Evolutionary conservation across 2,797 vertebrate genomes (phyloP), one percentile per base, ranked within the genome.

Genomic region (Artibeus lituratus): DNA sequence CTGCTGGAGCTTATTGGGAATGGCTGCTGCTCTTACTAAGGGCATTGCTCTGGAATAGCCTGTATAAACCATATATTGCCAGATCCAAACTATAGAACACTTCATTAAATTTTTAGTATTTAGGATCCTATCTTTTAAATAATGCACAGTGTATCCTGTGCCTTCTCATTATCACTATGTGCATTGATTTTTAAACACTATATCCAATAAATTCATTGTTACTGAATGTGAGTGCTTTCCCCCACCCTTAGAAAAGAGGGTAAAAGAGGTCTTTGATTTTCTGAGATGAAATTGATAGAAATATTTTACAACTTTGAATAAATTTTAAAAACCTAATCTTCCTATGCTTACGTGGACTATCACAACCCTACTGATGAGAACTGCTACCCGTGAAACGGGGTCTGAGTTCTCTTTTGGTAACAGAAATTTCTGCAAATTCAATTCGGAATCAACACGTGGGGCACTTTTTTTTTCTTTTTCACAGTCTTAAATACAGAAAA

Each of bases 401-500:
- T 94, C 62, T 81, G 86, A 89, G 73, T 95, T 97, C 65, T 92
- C 55, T 51, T 88, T 55, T 74, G 29, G 88, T 93, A 84, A 67
- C 76, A 87, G 55, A 92, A 94, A 47, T 97, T 84, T 96, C 90
- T 96, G 81, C 51, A 97, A 96, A 92, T 96, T 72, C 22, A 74
- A 88, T 97, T 97, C 96, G 77, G 90, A 95, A 97, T 97, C 95
- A 98, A 95, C 95, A 97, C 0, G 0, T 97, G 84, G 84, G 94
- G 62, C 16, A 72, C 96, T 96, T 96, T 94, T 49, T 32, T 86
- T 81, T 42, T 53, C 84, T 47, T 91, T 95, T 96, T 67, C 51
- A 14, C 89, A 26, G 10, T 95, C 94, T 97, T 96, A 98, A 98
- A 98, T 96, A 91, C 96, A 96, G 88, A 95, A 97, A 95, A 96